Evolutionary conservation across 2,797 vertebrate genomes (phyloP), one percentile per base, ranked within the genome.

Genomic region (Gallinago stenura): DNA sequence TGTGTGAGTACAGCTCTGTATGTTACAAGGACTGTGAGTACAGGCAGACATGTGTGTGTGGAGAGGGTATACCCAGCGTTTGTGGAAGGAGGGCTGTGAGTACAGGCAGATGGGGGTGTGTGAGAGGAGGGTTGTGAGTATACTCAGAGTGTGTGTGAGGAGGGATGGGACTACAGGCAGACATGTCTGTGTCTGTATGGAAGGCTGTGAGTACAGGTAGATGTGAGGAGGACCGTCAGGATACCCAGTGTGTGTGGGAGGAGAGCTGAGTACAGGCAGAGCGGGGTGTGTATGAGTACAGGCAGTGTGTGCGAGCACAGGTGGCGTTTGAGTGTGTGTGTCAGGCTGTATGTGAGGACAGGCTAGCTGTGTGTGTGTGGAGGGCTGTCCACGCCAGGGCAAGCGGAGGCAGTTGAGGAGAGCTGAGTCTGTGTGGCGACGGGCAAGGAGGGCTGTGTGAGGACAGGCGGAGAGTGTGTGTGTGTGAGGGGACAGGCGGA

Each of bases 121-220:
- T 50, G 48, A 48, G 45, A 31, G 11, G 30, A 31, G 28, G 51
- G 12, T 11, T 54, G 53, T 19, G 53, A 54, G 17, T 54, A 54
- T 26, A 50, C 24, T 12, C 16, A 10, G 35, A 33, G 4, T 6
- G 25, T 48, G 33, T 12, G 41, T 22, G 20, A 24, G 62, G 5
- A 46, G 16, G 31, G 12, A 22, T 33, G 62, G 18, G 28, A 54
- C 10, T 46, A 46, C 45, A 46, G 45, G 45, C 11, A 7, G 45
- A 22, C 11, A 10, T 1, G 45, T 1, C 9, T 1, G 45, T 1
- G 51, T 46, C 19, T 14, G 24, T 46, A n/a, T 15, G 28, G 15
- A 13, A n/a, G 61, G 20, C 5, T 39, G 48, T 13, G 48, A 39
- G 12, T 9, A 41, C 37, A n/a, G n/a, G 21, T n/a, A 7, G 8